A percentile compares a stretch with the other conserved stretches of the same genome.
These are phyloP conservation scores for Zaprionus camerounensis DNA, from an alignment of 1,140 invertebrate species.

Conservation along the genomic window DNA sequence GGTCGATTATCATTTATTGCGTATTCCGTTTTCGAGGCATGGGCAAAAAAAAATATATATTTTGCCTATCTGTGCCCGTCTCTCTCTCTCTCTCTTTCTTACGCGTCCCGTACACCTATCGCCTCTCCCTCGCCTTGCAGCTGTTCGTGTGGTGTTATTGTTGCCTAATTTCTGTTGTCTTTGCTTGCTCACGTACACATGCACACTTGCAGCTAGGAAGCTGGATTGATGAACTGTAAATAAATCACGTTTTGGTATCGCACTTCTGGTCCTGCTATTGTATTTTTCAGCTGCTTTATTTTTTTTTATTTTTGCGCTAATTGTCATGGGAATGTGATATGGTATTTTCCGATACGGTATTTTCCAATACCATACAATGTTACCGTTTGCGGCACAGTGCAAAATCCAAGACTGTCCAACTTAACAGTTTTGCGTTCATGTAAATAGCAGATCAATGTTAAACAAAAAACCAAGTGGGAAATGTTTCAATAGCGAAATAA, in stretches of 20 bases:
- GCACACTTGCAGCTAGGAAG: neutral
- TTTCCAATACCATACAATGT: slow-evolving; percentile 49
- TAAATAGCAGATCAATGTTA: slow-evolving; percentile 10
- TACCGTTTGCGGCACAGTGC: neutral
- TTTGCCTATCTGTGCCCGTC: slow-evolving; percentile 10
- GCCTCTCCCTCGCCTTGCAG: neutral
- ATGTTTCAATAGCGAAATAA: too few relatives aligned
- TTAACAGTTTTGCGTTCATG: neutral
- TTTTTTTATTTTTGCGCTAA: slow-evolving; percentile 62
- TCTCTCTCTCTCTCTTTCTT: neutral
- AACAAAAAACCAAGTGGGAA: neutral
- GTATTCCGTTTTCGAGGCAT: slow-evolving; percentile 60
- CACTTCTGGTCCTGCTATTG: slow-evolving; percentile 41
- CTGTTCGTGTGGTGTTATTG: slow-evolving; percentile 3
- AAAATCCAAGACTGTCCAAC: neutral
- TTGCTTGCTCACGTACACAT: slow-evolving; percentile 6
- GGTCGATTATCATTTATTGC: slow-evolving; percentile 74
- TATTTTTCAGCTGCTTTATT: slow-evolving; percentile 32
- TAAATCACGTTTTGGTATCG: slow-evolving; percentile 43
- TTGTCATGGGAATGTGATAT: slow-evolving; percentile 64
- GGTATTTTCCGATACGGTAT: slow-evolving; percentile 42
- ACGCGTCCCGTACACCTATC: neutral
- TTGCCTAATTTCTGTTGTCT: slow-evolving; percentile 9
- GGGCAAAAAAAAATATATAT: slow-evolving; percentile 20
- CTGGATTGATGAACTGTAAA: slow-evolving; percentile 1